Percentiles rank a stretch among this genome's conserved stretches.
Conservation (phyloP, 2,113 vertebrate genomes). For the Hemicordylus capensis region DNA sequence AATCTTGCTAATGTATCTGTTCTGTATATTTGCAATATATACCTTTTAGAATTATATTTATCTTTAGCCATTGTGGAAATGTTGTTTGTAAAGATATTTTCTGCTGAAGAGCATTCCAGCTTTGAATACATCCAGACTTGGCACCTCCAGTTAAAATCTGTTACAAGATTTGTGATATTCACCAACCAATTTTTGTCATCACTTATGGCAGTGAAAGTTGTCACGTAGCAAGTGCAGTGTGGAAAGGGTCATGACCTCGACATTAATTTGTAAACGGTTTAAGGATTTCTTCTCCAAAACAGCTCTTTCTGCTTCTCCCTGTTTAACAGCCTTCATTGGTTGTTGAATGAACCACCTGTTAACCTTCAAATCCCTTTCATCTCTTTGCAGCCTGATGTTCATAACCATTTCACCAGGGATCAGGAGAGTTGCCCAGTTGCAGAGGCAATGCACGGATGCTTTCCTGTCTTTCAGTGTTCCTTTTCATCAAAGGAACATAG, state of each 20-base stretch:
- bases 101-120: too few relatives aligned
- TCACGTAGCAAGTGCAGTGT: background rate
- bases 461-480: too few relatives aligned
- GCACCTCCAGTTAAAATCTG: background rate
- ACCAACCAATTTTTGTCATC: background rate
- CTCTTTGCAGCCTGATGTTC: too few relatives aligned
- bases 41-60: background rate
- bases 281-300: background rate
- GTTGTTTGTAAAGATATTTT: too few relatives aligned
- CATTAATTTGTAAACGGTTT: background rate
- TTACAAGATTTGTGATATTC: background rate
- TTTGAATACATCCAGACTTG: background rate
- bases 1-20: background rate
- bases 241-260: background rate
- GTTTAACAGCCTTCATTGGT: background rate
- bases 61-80: background rate
- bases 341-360: too few relatives aligned
- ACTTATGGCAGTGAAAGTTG: background rate
- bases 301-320: background rate
- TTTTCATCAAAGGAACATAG: too few relatives aligned
- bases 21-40: background rate
- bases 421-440: too few relatives aligned
- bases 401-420: too few relatives aligned
- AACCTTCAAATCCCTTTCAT: too few relatives aligned
- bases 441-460: too few relatives aligned